A percentile compares a stretch with the other conserved stretches of the same genome.
Evolutionary conservation across 64 coral and sea anemone species (phyloP).

Genomic region (Hydrozoanthus tunicans): DNA sequence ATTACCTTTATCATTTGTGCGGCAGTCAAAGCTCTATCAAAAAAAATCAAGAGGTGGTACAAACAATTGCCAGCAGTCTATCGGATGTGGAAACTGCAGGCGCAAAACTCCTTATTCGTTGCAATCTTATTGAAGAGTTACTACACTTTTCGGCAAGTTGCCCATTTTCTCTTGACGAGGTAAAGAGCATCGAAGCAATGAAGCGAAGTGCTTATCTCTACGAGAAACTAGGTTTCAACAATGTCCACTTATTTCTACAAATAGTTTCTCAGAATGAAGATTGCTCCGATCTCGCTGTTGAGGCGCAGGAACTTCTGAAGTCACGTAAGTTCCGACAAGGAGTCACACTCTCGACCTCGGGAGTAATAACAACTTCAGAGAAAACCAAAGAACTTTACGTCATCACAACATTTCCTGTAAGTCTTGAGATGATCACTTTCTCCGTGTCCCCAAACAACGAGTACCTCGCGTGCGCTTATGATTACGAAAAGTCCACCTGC

Average conservation of each 20-base stretch:
- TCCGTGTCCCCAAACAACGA: conserved; percentile 32
- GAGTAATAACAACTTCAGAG: not conserved
- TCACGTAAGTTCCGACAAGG: not conserved
- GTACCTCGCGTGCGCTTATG: conserved; percentile 6
- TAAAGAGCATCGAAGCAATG: not conserved
- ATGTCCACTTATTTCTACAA: conserved; percentile 30
- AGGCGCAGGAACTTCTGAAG: not conserved
- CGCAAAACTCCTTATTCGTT: conserved; percentile 21
- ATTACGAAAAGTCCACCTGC: not conserved
- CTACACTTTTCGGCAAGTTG: not conserved
- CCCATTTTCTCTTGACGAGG: not conserved
- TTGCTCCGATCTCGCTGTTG: not conserved
- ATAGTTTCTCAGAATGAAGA: conserved; percentile 7
- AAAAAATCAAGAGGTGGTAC: not conserved
- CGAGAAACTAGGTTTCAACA: conserved; percentile 1
- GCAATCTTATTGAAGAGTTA: conserved; percentile 9
- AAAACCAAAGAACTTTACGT: conserved; percentile 3
- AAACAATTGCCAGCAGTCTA: not conserved
- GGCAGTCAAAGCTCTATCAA: not conserved
- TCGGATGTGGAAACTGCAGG: conserved; percentile 24
- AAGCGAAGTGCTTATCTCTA: not conserved
- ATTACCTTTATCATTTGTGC: conserved; percentile 29
- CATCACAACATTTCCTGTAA: not conserved
- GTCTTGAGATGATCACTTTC: not conserved
- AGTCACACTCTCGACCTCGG: not conserved